Conservation (phyloP, 2,113 vertebrate genomes). For the Paramormyrops kingsleyae region DNA sequence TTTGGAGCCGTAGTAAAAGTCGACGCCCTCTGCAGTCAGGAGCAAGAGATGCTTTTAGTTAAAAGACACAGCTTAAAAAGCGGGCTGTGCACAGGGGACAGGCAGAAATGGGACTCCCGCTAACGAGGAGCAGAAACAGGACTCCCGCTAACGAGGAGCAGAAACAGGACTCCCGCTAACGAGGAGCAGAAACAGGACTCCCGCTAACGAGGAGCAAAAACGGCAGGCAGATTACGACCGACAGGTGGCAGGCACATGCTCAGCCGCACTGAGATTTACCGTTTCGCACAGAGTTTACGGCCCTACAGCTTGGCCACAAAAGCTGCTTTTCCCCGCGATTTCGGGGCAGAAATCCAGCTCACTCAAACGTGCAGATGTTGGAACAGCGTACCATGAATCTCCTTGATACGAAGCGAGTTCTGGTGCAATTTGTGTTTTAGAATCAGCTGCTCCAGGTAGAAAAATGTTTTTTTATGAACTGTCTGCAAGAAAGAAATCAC, state of each 20-base stretch:
- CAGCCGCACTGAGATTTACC: background rate
- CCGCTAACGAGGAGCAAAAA: background rate
- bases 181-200: background rate
- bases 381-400: constrained; percentile 79
- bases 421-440: constrained; percentile 91
- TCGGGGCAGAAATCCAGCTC: background rate
- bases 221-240: constrained; percentile 4
- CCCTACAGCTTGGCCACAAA: background rate
- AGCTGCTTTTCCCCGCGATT: background rate
- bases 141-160: background rate
- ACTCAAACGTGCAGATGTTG: background rate
- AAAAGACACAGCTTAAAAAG: background rate
- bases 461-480: constrained; percentile 94
- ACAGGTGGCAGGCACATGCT: constrained; percentile 48
- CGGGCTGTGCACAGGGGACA: background rate
- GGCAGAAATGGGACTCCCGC: background rate
- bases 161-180: background rate
- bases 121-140: background rate
- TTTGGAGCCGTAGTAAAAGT: constrained; percentile 92
- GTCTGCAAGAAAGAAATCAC: constrained; percentile 59
- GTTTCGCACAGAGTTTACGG: background rate
- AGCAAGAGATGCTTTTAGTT: constrained; percentile 22
- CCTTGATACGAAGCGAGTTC: constrained; percentile 89
- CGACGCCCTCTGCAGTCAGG: constrained; percentile 77
- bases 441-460: constrained; percentile 92